A percentile compares a stretch with the other conserved stretches of the same genome.
Conservation (phyloP, 2,888 invertebrate genomes). For the Pedicia rivosa region DNA sequence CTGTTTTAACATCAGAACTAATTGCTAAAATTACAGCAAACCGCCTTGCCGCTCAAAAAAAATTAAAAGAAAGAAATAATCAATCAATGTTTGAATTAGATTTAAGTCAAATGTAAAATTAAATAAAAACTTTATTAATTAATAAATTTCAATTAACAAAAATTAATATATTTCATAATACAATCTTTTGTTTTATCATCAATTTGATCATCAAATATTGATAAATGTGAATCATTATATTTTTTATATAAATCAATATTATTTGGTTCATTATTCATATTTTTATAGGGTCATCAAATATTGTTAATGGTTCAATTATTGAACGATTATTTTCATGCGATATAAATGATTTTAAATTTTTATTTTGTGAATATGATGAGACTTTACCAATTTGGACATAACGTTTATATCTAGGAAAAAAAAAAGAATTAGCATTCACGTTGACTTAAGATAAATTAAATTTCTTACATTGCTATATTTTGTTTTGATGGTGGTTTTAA, state of each 20-base stretch:
- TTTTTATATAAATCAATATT: too few relatives aligned
- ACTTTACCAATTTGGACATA: conserved; percentile 22
- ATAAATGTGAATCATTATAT: too few relatives aligned
- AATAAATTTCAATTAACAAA: too few relatives aligned
- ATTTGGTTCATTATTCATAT: neutral
- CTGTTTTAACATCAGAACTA: conserved; percentile 40
- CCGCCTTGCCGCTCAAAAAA: conserved; percentile 45
- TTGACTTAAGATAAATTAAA: neutral
- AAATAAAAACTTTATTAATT: too few relatives aligned
- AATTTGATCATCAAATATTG: too few relatives aligned
- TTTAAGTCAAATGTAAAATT: too few relatives aligned
- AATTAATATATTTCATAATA: too few relatives aligned
- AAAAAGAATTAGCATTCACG: too few relatives aligned
- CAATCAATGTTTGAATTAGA: too few relatives aligned
- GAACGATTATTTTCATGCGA: conserved; percentile 1
- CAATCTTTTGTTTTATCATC: too few relatives aligned
- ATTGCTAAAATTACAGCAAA: conserved; percentile 52
- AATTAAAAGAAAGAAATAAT: conserved; percentile 35
- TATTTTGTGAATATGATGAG: neutral
- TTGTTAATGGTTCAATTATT: neutral
- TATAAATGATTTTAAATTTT: conserved; percentile 16
- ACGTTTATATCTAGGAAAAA: too few relatives aligned
- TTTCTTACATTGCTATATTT: neutral
- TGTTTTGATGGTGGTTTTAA: neutral
- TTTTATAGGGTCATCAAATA: too few relatives aligned